Base-by-base conservation (phyloP, 2,797 vertebrate genomes). In the Pangasius krempfi region DNA sequence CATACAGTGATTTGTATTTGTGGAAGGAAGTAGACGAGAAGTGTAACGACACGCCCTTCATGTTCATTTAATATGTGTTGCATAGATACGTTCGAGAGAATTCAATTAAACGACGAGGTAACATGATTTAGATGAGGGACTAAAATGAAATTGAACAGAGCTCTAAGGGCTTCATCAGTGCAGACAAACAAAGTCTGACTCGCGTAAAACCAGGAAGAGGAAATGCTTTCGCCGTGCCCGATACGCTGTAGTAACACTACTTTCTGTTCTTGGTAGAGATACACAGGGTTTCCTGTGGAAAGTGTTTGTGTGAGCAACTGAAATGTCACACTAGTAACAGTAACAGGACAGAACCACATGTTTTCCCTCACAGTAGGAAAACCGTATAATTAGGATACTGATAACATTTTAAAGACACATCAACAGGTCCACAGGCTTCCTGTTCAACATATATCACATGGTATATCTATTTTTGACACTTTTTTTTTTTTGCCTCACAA, bases 201-300 rank as follows among this genome's bases (percentile, higher is more conserved):
- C 25, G 6, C 0, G 18, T 54, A 79, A 54, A 64, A 82, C 70
- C 84, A 83, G 27, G 85, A 87, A 73, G 70, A 89, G 90, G 90
- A 91, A 90, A 89, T 68, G 86, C 85, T 86, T 86, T 89, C 85
- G 72, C 73, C 27, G 27, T 64, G 60, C 58, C 66, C 18, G 56
- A 44, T 72, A 58, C 12, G 25, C 54, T 66, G 86, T 72, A 85
- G 68, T 88, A 54, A 68, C 37, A 40, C 75, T 84, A 33, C 86
- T 60, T 54, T 89, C 85, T 84, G 87, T 80, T 86, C 47, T 27
- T 78, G 54, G 88, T 90, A 86, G 87, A 82, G 88, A 86, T 82
- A 83, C 78, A 14, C 64, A 68, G 76, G 62, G 88, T 85, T 92
- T 92, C 90, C 91, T 90, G 90, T 92, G 89, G 90, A 91, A 91